Conservation (phyloP, 1,140 invertebrate species). For the Myzus persicae region DNA sequence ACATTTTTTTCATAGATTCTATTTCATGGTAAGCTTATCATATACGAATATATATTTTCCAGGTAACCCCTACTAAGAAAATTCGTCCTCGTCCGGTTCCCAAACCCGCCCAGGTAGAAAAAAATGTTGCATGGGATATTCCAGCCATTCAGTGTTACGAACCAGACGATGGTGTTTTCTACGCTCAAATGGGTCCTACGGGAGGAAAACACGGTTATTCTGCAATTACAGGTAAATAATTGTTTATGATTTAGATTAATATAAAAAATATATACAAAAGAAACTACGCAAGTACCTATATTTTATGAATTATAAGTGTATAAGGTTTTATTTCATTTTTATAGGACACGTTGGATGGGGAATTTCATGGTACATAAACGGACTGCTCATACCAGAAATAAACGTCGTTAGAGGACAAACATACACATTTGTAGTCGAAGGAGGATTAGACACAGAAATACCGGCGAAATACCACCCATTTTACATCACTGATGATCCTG, state of each 20-base stretch:
- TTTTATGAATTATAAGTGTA: neutral
- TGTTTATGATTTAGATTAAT: constrained; percentile 12
- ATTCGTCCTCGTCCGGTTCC: constrained; percentile 63
- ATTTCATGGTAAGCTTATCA: neutral
- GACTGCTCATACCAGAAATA: constrained; percentile 90
- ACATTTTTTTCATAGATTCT: neutral
- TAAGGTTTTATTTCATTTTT: constrained; percentile 9
- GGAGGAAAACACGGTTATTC: constrained; percentile 86
- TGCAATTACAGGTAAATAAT: constrained; percentile 78
- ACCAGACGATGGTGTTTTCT: constrained; percentile 88
- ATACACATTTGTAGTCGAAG: constrained; percentile 91
- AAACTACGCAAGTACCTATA: neutral
- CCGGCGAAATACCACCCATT: constrained; percentile 92
- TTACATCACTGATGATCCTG: constrained; percentile 92
- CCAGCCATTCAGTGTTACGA: constrained; percentile 87
- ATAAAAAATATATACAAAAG: constrained; percentile 12
- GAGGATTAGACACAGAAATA: constrained; percentile 78
- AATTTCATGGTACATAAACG: constrained; percentile 95
- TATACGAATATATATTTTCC: neutral
- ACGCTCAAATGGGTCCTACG: constrained; percentile 89
- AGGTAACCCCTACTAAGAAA: constrained; percentile 47
- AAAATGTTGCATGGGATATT: constrained; percentile 77
- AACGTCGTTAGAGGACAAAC: constrained; percentile 88
- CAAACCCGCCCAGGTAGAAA: constrained; percentile 72
- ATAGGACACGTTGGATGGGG: constrained; percentile 91